Conservation (phyloP, 2,888 invertebrate species). For the Cantharis nigra region DNA sequence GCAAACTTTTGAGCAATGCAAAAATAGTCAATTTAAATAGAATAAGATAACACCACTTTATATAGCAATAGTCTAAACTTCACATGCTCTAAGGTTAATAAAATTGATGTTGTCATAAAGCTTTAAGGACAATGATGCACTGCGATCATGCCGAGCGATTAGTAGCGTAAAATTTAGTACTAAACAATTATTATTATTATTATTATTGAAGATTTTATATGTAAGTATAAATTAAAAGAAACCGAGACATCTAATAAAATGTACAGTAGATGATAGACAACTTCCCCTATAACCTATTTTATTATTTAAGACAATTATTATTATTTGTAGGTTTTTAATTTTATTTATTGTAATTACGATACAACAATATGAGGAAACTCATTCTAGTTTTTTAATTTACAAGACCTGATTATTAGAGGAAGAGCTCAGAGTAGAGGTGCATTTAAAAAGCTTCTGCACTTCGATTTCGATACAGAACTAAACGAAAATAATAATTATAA, state of each 20-base stretch:
- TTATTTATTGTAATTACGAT: neutral
- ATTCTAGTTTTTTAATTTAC: conserved; percentile 15
- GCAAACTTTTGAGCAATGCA: conserved; percentile 1
- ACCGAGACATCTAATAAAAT: conserved; percentile 17
- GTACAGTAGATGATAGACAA: conserved; percentile 19
- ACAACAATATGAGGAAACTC: conserved; percentile 7
- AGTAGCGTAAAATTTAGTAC: conserved; percentile 6
- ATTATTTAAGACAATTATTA: neutral
- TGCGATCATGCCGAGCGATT: conserved; percentile 15
- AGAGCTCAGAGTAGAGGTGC: neutral
- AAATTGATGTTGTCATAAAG: conserved; percentile 12
- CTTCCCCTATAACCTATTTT: conserved; percentile 9
- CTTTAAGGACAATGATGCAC: conserved; percentile 22
- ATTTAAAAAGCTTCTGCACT: neutral
- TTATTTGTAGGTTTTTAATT: neutral
- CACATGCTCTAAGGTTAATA: neutral
- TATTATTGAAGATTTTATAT: conserved; percentile 20
- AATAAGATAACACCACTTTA: conserved; percentile 9
- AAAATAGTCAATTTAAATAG: conserved; percentile 18
- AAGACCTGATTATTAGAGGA: conserved; percentile 1
- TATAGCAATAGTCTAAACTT: neutral
- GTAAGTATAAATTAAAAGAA: conserved; percentile 13
- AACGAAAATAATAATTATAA: no score
- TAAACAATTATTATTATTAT: conserved; percentile 12
- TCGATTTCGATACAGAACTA: neutral